Evolutionary conservation across 1,140 invertebrate species (phyloP).

Genomic region (roundworm (Caenorhabditis elegans)): DNA sequence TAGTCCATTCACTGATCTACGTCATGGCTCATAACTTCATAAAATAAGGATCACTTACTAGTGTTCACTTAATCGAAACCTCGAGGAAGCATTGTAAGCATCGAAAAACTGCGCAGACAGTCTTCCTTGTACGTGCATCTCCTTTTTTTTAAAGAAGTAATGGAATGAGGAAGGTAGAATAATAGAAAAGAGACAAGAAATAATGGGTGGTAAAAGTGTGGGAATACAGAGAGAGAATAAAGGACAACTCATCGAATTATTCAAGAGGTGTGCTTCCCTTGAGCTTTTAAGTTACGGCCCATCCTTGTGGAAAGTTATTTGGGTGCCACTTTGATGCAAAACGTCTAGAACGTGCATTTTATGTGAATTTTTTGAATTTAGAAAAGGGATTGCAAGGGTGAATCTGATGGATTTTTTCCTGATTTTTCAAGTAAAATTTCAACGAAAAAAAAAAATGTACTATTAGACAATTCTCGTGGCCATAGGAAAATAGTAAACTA

Average conservation of each 20-base stretch:
- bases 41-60: background rate
- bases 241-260: conserved; percentile 6
- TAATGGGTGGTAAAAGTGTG: conserved; percentile 24
- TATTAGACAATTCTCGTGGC: no score
- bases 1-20: background rate
- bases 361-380: no score
- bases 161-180: background rate
- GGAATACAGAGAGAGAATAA: background rate
- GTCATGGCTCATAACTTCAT: background rate
- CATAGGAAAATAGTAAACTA: no score
- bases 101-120: conserved; percentile 12
- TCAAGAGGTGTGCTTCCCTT: conserved; percentile 8
- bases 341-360: no score
- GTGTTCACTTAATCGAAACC: conserved; percentile 7
- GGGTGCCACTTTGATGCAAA: background rate
- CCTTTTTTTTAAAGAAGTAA: no score
- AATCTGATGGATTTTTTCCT: no score
- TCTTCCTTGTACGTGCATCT: conserved; percentile 22
- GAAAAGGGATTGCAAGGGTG: no score
- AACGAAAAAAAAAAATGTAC: no score
- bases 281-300: conserved; percentile 18
- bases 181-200: background rate
- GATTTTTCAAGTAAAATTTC: no score
- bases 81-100: background rate
- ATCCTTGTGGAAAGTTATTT: conserved; percentile 27